Base-by-base conservation (phyloP, 2,797 vertebrate genomes). In the Miichthys miiuy region DNA sequence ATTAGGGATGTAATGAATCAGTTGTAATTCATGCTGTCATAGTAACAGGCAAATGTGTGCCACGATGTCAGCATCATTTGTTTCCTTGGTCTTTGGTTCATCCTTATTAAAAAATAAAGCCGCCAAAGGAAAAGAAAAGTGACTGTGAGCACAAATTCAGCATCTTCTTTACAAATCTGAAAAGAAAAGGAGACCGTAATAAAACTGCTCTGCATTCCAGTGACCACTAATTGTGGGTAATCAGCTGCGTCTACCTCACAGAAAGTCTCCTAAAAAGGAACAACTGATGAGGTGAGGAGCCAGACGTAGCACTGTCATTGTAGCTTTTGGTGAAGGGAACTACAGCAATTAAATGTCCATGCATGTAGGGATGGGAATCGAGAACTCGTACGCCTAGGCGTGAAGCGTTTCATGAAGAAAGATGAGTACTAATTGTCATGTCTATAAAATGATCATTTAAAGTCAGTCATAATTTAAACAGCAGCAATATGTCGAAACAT, bases 231-330 rank as follows among this genome's bases (percentile, higher is more conserved):
- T 50, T 52, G 16, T 66, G 58, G 21, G 38, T 57, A 74, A 73
- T 81, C 44, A 72, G 34, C 51, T 48, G 60, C 56, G 62, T 68
- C 38, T 3, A 60, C 48, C 16, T 10, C 12, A 76, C 17, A 63
- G 52, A 78, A 77, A 60, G 41, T 79, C 44, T 70, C 2, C 46
- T 57, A 62, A 69, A 64, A 46, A 56, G 60, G 9, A 73, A 51
- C 27, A 79, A 38, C 34, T 38, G 34, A 9, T 2, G 34, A 38
- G 34, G 34, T 38, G 8, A 38, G 34, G 25, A 79, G 68, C 62
- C 67, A 83, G 41, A 83, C 5, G 48, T 44, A 42, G 20, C 21
- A 76, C 16, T 51, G 56, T 42, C 10, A 11, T 38, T 60, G 27
- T 50, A 25, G 58, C 51, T 20, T 42, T 8, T 63, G 16, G n/a